phyloP scores from a whole-genome alignment of 2,113 vertebrate species.

The Pantherophis guttatus region DNA sequence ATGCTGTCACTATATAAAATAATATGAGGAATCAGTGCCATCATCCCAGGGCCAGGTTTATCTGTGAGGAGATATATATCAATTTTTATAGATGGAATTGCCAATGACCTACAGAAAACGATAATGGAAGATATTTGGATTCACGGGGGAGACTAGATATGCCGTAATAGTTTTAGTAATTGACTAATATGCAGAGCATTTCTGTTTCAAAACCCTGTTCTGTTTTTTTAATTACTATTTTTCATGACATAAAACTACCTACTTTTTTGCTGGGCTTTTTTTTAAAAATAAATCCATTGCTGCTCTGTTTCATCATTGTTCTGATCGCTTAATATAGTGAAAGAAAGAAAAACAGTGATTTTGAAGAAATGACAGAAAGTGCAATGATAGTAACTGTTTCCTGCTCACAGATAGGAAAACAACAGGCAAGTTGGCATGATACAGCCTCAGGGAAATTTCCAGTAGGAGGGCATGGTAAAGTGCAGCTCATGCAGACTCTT shows the following conservation, averaged over 20 bases:
- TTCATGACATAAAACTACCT: background rate
- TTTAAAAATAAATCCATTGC: background rate
- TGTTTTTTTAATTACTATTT: background rate
- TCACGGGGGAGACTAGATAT: background rate
- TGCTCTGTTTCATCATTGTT: background rate
- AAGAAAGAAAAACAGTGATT: background rate
- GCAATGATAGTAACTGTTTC: background rate
- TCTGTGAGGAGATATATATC: background rate
- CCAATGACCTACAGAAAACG: background rate
- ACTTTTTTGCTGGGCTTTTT: background rate
- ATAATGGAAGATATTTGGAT: background rate
- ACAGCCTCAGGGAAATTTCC: background rate
- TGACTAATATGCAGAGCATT: background rate
- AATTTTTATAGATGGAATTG: background rate
- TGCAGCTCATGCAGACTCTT: background rate
- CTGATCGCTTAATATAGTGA: background rate
- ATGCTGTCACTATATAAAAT: background rate
- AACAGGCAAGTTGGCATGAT: background rate
- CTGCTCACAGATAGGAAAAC: background rate
- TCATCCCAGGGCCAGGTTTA: background rate
- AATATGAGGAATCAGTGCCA: conserved; percentile 16
- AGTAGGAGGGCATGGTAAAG: background rate
- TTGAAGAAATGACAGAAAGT: background rate
- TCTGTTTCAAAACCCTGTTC: background rate
- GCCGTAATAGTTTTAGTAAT: background rate